A percentile compares a stretch with the other conserved stretches of the same genome.
These are phyloP conservation scores for Myotis daubentonii DNA, from an alignment of 2,797 vertebrate genomes.

Conservation along the genomic window DNA sequence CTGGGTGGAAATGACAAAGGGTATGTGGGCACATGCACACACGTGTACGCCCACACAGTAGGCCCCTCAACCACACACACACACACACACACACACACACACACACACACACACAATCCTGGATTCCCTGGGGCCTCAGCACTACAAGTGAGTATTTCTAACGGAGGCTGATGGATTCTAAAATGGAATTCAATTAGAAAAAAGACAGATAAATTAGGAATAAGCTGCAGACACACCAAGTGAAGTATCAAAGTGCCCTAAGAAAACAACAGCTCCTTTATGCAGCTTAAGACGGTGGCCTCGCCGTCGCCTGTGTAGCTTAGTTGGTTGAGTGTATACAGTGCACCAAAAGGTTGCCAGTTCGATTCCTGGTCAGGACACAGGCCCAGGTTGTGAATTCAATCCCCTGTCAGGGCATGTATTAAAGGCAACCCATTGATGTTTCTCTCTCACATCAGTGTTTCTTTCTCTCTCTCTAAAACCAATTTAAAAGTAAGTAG, in stretches of 20 bases:
- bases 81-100: background rate
- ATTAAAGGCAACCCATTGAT: background rate
- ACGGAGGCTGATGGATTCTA: background rate
- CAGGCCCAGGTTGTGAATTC: background rate
- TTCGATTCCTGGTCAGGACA: background rate
- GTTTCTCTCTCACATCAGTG: background rate
- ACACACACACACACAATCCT: background rate
- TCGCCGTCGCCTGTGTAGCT: background rate
- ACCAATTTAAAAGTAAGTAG: background rate
- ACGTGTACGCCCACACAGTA: fast-evolving
- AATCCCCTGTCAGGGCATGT: background rate
- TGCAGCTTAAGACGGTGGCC: background rate
- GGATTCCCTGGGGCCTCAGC: background rate
- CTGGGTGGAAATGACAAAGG: background rate
- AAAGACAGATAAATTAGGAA: background rate
- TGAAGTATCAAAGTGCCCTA: background rate
- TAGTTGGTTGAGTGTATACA: background rate
- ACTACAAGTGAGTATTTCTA: background rate
- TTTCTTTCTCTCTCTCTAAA: background rate
- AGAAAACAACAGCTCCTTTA: background rate
- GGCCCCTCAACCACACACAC: background rate
- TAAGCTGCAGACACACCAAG: background rate
- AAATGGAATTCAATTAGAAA: background rate
- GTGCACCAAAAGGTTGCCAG: background rate
- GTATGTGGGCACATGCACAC: background rate